Evolutionary conservation across 2,113 vertebrate genomes (phyloP).

Genomic region (Sisor rabdophorus): DNA sequence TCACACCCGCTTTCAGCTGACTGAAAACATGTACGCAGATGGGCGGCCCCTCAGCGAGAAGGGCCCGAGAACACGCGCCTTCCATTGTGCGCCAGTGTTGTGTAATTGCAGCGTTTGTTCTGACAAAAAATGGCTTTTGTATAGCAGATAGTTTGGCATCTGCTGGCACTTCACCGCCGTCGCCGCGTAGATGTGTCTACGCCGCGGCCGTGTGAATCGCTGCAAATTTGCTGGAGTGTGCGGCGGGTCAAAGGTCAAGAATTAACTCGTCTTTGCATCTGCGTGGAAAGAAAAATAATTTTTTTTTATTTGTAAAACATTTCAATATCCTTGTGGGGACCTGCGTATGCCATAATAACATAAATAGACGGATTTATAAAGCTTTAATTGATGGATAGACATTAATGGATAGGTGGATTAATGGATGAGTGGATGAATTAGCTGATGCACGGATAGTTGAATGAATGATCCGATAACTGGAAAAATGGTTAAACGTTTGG

Average conservation of each 20-base stretch:
- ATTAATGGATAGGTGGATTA: neutral
- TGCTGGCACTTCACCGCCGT: neutral
- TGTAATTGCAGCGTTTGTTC: slow-evolving; percentile 4
- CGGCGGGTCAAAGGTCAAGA: neutral
- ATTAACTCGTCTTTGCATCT: neutral
- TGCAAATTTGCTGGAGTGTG: neutral
- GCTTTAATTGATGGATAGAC: neutral
- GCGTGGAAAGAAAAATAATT: neutral
- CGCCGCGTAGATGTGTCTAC: neutral
- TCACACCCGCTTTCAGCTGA: neutral
- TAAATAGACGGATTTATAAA: neutral
- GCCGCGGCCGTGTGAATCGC: neutral
- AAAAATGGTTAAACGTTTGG: neutral
- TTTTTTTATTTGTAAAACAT: neutral
- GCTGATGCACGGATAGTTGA: neutral
- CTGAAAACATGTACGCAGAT: slow-evolving; percentile 8
- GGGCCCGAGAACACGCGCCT: neutral
- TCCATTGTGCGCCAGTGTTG: slow-evolving; percentile 11
- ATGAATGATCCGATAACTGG: neutral
- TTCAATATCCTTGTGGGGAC: neutral
- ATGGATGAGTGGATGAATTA: neutral
- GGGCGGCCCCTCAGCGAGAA: slow-evolving; percentile 5
- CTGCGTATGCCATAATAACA: neutral
- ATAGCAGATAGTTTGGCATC: neutral
- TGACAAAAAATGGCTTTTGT: slow-evolving; percentile 10